These are phyloP conservation scores for Ornithoptera alexandrae DNA, from an alignment of 2,888 invertebrate species.

Conservation along the genomic window DNA sequence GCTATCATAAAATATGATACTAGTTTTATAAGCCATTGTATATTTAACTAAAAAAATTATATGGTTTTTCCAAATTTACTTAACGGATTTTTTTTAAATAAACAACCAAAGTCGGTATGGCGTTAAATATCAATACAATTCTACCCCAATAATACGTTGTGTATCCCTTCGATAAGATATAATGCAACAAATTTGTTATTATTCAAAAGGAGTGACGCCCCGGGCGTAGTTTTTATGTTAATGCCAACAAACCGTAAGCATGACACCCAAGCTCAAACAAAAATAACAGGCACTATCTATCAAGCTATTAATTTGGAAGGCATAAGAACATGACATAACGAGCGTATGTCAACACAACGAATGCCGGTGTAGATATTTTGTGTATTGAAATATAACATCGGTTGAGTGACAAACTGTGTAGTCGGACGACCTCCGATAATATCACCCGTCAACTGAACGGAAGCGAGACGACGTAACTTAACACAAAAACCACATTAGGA, in stretches of 20 bases:
- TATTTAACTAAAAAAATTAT: too few species aligned
- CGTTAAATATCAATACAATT: conserved; percentile 16
- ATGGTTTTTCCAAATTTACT: background rate
- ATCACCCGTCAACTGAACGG: conserved; percentile 75
- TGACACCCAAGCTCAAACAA: conserved; percentile 45
- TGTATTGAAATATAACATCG: conserved; percentile 39
- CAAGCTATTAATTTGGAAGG: conserved; percentile 53
- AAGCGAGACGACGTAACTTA: conserved; percentile 54
- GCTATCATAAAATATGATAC: too few species aligned
- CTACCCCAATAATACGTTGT: conserved; percentile 32
- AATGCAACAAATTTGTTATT: conserved; percentile 49
- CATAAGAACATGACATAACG: conserved; percentile 44
- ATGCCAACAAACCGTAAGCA: conserved; percentile 49
- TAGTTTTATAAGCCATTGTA: too few species aligned
- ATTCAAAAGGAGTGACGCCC: conserved; percentile 39
- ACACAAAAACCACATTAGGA: conserved; percentile 77
- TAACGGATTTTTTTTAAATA: background rate
- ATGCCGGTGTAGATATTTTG: conserved; percentile 37
- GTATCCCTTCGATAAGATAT: conserved; percentile 48
- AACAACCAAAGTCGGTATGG: background rate
- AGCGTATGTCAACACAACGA: conserved; percentile 36
- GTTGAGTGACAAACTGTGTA: conserved; percentile 62
- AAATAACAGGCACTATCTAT: conserved; percentile 48
- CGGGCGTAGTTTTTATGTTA: conserved; percentile 49
- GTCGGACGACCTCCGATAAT: conserved; percentile 50